Percentiles rank a stretch among this genome's conserved stretches.
Evolutionary conservation across 2,888 invertebrate genomes (phyloP).

Genomic region (Plagodis dolabraria): DNA sequence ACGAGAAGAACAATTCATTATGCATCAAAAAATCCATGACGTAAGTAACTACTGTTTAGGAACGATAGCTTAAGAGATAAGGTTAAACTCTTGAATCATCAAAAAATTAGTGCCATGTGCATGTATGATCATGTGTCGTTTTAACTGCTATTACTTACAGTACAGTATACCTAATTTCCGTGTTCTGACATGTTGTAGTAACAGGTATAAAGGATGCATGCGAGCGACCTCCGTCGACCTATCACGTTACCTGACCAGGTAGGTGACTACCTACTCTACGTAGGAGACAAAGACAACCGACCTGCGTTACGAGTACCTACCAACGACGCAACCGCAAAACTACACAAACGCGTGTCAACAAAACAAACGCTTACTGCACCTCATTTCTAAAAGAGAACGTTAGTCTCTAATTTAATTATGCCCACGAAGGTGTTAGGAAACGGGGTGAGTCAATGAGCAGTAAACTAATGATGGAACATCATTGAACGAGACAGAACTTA

Average conservation of each 20-base stretch:
- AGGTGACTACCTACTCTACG: constrained; percentile 3
- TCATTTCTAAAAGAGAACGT: constrained; percentile 18
- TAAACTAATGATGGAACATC: too few species aligned
- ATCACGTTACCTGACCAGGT: constrained; percentile 31
- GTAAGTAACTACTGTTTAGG: not conserved
- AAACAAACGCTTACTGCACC: constrained; percentile 1
- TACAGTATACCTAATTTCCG: not conserved
- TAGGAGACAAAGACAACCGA: constrained; percentile 31
- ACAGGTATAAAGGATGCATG: constrained; percentile 19
- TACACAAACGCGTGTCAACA: constrained; percentile 4
- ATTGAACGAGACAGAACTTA: too few species aligned
- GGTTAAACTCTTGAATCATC: constrained; percentile 16
- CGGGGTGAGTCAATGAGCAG: constrained; percentile 16
- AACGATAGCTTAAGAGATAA: not conserved
- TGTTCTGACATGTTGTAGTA: not conserved
- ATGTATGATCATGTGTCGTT: constrained; percentile 4
- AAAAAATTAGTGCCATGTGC: constrained; percentile 6
- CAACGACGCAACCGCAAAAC: constrained; percentile 22
- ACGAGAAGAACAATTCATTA: constrained; percentile 5
- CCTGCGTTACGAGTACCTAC: constrained; percentile 27
- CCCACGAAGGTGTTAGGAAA: constrained; percentile 24
- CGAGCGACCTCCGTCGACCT: constrained; percentile 30
- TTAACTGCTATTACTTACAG: not conserved
- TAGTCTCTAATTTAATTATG: constrained; percentile 36
- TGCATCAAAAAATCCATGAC: constrained; percentile 10